These are phyloP conservation scores for Brotula barbata DNA, from an alignment of 2,797 vertebrate species.

Conservation along the genomic window DNA sequence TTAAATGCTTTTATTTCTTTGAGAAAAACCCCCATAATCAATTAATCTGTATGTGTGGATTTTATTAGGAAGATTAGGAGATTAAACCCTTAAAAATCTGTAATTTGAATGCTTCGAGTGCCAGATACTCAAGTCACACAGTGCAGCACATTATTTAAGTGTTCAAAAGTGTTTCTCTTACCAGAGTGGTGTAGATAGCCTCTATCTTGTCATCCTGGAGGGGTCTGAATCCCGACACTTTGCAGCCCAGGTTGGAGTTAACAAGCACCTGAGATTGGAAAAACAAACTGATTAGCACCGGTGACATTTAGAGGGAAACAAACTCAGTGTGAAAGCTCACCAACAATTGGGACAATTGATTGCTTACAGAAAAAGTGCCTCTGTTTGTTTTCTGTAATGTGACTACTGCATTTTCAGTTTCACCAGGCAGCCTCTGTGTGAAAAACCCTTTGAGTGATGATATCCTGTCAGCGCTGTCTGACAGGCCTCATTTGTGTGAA, in stretches of 20 bases:
- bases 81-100: too few species aligned
- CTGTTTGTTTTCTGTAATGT: conserved; percentile 13
- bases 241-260: conserved; percentile 87
- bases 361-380: conserved; percentile 35
- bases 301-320: conserved; percentile 15
- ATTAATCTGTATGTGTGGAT: too few species aligned
- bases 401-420: conserved; percentile 20
- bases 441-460: not conserved
- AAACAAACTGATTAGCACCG: conserved; percentile 23
- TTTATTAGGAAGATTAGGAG: too few species aligned
- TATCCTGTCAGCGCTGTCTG: conserved; percentile 10
- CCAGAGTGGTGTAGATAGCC: conserved; percentile 92
- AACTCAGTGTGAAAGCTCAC: not conserved
- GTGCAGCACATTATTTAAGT: too few species aligned
- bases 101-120: too few species aligned
- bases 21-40: too few species aligned
- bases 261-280: conserved; percentile 81
- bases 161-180: conserved; percentile 61
- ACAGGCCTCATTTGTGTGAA: too few species aligned
- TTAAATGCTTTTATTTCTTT: not conserved
- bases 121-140: too few species aligned
- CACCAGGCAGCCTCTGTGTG: conserved; percentile 12
- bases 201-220: conserved; percentile 91
- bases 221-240: conserved; percentile 90
- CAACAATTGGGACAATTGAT: conserved; percentile 15